phyloP scores from a whole-genome alignment of 2,888 invertebrate genomes.

The Dermolepida albohirtum region DNA sequence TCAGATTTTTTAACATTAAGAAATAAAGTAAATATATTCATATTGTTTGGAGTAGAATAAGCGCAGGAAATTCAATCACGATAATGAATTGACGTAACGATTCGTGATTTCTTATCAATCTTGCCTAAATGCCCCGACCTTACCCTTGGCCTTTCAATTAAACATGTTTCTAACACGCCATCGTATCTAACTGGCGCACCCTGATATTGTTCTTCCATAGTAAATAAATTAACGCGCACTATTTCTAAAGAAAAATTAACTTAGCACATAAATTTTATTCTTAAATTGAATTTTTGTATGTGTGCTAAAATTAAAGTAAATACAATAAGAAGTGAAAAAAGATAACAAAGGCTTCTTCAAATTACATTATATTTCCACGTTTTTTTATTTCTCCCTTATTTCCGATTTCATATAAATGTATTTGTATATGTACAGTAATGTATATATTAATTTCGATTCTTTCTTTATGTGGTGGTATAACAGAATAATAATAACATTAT shows the following conservation, averaged over 20 bases:
- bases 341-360: neutral
- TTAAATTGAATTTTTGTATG: constrained; percentile 13
- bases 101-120: constrained; percentile 32
- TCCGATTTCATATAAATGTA: too few relatives aligned
- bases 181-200: constrained; percentile 8
- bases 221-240: constrained; percentile 23
- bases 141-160: constrained; percentile 31
- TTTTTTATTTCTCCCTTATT: too few relatives aligned
- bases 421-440: too few relatives aligned
- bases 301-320: constrained; percentile 3
- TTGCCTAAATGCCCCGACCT: constrained; percentile 13
- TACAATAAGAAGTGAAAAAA: constrained; percentile 19
- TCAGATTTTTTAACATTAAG: too few relatives aligned
- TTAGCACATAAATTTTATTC: constrained; percentile 7
- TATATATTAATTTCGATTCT: too few relatives aligned
- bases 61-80: constrained; percentile 1
- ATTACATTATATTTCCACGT: neutral
- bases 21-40: constrained; percentile 4
- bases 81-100: constrained; percentile 10
- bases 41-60: neutral
- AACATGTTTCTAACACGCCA: constrained; percentile 23
- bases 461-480: too few relatives aligned
- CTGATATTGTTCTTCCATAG: constrained; percentile 21
- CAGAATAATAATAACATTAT: too few relatives aligned
- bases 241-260: neutral